A percentile compares a stretch with the other conserved stretches of the same genome.
Conservation (phyloP, 2,888 invertebrate genomes). For the Ophion slaviceki region DNA sequence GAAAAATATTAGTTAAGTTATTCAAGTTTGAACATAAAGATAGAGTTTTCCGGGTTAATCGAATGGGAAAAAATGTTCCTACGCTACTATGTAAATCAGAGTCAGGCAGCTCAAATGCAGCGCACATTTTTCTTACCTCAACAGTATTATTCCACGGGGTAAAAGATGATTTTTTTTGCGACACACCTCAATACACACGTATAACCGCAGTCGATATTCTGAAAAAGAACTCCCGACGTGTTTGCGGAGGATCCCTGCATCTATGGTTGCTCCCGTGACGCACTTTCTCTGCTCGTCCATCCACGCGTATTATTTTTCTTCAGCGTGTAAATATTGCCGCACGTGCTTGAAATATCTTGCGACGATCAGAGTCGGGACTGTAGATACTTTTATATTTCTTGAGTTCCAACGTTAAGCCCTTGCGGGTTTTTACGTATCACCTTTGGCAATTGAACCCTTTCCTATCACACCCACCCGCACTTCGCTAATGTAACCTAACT, state of each 20-base stretch:
- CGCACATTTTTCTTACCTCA: neutral
- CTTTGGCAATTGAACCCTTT: too few relatives aligned
- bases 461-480: too few relatives aligned
- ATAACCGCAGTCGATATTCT: too few relatives aligned
- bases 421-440: neutral
- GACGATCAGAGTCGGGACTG: slow-evolving; percentile 13
- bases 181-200: slow-evolving; percentile 1
- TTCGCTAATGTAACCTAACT: too few relatives aligned
- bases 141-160: neutral
- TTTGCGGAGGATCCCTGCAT: slow-evolving; percentile 56
- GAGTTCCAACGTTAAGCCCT: too few relatives aligned
- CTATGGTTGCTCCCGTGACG: slow-evolving; percentile 15
- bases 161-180: neutral
- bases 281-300: neutral
- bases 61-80: neutral
- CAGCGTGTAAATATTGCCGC: slow-evolving; percentile 72
- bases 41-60: neutral
- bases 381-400: too few relatives aligned
- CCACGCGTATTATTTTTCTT: slow-evolving; percentile 21
- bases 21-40: neutral
- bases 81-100: neutral
- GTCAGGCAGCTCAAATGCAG: neutral
- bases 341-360: slow-evolving; percentile 68
- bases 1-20: neutral
- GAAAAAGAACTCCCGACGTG: neutral